These are phyloP conservation scores for Epinephelus moara DNA, from an alignment of 2,113 vertebrate species.

Conservation along the genomic window DNA sequence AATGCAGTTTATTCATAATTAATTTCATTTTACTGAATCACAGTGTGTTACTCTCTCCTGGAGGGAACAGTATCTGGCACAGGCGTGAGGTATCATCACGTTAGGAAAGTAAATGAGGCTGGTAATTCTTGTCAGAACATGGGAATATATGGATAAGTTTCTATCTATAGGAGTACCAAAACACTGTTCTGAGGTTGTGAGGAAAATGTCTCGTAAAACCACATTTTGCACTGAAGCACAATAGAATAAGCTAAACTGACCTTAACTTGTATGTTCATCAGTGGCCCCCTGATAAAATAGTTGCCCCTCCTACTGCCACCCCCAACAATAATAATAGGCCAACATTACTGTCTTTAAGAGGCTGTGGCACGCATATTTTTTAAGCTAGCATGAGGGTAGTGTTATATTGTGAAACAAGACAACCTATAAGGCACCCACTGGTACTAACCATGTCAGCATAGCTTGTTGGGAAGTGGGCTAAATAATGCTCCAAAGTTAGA, in stretches of 20 bases:
- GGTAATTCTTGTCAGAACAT: not conserved
- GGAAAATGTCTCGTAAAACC: not conserved
- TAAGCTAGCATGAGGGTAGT: no score
- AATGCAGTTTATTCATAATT: slow-evolving; percentile 16
- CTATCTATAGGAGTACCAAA: not conserved
- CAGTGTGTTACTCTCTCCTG: slow-evolving; percentile 12
- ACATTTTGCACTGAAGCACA: not conserved
- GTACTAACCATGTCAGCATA: no score
- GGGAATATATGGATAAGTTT: not conserved
- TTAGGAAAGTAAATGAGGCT: not conserved
- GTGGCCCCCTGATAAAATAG: no score
- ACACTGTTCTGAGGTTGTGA: not conserved
- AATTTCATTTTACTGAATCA: slow-evolving; percentile 18
- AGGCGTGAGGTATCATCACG: not conserved
- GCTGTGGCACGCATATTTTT: no score
- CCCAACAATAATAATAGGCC: no score
- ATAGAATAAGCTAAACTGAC: not conserved
- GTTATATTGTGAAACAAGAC: no score
- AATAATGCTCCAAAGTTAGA: no score
- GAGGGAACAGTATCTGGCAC: not conserved
- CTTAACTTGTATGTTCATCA: not conserved
- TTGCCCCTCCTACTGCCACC: no score
- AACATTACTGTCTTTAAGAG: no score
- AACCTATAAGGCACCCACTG: no score
- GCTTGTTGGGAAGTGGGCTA: no score